Percentiles rank a stretch among this genome's conserved stretches.
Evolutionary conservation across 2,797 vertebrate species (phyloP).

Genomic region (Alosa sapidissima): DNA sequence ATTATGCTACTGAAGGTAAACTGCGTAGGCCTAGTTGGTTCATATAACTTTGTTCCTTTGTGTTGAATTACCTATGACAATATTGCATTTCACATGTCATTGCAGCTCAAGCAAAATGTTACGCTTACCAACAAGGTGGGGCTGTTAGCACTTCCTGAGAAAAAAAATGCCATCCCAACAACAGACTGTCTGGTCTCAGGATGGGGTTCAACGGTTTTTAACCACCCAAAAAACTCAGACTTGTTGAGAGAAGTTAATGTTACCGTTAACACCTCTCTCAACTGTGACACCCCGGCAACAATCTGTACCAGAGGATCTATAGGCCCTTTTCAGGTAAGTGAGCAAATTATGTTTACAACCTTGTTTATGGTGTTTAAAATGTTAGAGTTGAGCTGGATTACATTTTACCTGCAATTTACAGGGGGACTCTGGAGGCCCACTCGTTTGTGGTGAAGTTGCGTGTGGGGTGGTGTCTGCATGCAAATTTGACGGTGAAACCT

Average conservation of each 20-base stretch:
- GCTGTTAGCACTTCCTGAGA: constrained; percentile 34
- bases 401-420: constrained; percentile 47
- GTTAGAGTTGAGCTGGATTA: not conserved
- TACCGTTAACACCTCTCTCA: not conserved
- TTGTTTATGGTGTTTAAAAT: too few species aligned
- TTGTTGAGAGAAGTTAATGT: constrained; percentile 57
- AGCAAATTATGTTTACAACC: not conserved
- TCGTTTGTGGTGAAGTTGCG: constrained; percentile 67
- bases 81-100: not conserved
- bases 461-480: constrained; percentile 63
- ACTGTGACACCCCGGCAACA: rapidly evolving
- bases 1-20: constrained; percentile 68
- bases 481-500: not conserved
- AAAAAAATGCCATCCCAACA: not conserved
- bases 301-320: constrained; percentile 46
- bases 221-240: rapidly evolving
- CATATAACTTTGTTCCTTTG: not conserved
- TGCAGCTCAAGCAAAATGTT: constrained; percentile 52
- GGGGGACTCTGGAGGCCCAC: constrained; percentile 74
- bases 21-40: not conserved
- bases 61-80: not conserved
- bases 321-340: constrained; percentile 20
- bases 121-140: not conserved
- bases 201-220: constrained; percentile 39
- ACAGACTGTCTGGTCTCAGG: constrained; percentile 49